Evolutionary conservation across 1,140 invertebrate species (phyloP).

Genomic region (Eriosoma lanigerum): DNA sequence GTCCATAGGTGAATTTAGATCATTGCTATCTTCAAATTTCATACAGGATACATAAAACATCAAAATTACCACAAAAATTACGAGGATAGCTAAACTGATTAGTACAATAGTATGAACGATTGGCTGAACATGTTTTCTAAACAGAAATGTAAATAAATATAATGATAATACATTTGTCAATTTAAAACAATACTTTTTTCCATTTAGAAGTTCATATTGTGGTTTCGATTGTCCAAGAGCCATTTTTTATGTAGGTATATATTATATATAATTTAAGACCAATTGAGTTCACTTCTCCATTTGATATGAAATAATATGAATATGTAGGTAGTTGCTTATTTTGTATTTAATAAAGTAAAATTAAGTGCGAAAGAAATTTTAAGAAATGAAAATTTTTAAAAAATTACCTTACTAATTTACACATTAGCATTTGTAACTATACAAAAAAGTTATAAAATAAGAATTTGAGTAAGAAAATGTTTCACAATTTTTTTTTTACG

Average conservation of each 20-base stretch:
- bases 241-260: conserved; percentile 39
- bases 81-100: conserved; percentile 12
- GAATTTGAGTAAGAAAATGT: too few species aligned
- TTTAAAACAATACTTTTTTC: conserved; percentile 17
- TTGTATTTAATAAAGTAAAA: too few species aligned
- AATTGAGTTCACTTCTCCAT: too few species aligned
- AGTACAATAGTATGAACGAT: conserved; percentile 25
- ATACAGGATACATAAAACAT: conserved; percentile 46
- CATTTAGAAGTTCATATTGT: conserved; percentile 34
- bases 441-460: too few species aligned
- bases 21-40: conserved; percentile 7
- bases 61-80: conserved; percentile 7
- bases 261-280: too few species aligned
- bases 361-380: too few species aligned
- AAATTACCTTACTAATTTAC: too few species aligned
- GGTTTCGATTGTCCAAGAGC: conserved; percentile 15
- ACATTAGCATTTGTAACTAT: too few species aligned
- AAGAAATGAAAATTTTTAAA: too few species aligned
- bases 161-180: neutral
- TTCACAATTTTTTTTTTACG: too few species aligned
- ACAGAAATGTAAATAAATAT: neutral
- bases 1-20: conserved; percentile 28
- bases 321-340: too few species aligned
- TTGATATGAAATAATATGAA: too few species aligned
- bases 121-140: conserved; percentile 19